These are phyloP conservation scores for Capromys pilorides DNA, from an alignment of 2,797 vertebrate genomes.

Conservation along the genomic window DNA sequence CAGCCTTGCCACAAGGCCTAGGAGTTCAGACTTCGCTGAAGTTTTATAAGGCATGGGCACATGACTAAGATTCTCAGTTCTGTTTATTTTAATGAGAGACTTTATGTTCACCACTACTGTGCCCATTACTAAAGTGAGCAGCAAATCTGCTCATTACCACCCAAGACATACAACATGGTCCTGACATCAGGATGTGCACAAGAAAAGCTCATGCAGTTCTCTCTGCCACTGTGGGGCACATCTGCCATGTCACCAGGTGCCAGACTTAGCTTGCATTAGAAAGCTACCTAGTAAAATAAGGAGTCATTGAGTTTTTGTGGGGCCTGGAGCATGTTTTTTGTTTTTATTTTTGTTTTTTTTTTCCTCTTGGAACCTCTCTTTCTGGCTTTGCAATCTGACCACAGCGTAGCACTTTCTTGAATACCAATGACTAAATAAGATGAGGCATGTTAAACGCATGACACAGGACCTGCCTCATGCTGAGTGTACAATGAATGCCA, in stretches of 20 bases:
- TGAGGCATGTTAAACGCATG: background rate
- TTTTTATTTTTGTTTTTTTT: too few species aligned
- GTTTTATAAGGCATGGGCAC: background rate
- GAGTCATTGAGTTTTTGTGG: background rate
- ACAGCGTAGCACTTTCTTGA: background rate
- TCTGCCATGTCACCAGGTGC: background rate
- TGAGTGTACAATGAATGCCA: constrained; percentile 6
- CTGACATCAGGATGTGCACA: background rate
- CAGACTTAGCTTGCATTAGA: background rate
- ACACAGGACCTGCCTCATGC: background rate
- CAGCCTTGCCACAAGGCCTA: background rate
- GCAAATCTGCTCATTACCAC: background rate
- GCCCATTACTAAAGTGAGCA: background rate
- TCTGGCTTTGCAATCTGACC: constrained; percentile 30
- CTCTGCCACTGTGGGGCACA: background rate
- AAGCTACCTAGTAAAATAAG: background rate
- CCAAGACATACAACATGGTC: background rate
- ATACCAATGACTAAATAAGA: constrained; percentile 21
- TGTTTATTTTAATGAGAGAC: background rate
- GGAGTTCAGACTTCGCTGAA: background rate
- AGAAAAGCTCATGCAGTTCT: background rate
- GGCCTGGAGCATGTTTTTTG: background rate
- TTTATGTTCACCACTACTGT: background rate
- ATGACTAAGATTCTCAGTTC: constrained; percentile 7
- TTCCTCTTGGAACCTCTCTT: constrained; percentile 4